Evolutionary conservation across 2,113 vertebrate species (phyloP).

Genomic region (Tetraodon nigroviridis): DNA sequence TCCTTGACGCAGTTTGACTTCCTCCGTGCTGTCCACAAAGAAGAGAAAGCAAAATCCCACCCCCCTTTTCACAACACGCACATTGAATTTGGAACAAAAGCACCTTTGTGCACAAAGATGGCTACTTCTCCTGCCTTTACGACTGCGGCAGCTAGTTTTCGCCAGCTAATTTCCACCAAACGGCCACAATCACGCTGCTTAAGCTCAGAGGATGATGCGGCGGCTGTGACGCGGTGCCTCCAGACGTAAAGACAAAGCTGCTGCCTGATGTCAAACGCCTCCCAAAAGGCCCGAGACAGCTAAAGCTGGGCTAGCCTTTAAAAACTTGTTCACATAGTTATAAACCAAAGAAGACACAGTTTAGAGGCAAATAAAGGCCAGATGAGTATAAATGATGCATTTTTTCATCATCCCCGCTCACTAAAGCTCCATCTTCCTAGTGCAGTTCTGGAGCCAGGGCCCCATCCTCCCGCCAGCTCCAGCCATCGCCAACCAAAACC

Average conservation of each 20-base stretch:
- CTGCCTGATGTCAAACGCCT: too few relatives aligned
- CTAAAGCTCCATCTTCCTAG: slow-evolving; percentile 19
- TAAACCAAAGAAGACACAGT: too few relatives aligned
- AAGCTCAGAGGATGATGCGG: slow-evolving; percentile 29
- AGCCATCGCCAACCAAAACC: slow-evolving; percentile 29
- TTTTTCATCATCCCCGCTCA: slow-evolving; percentile 16
- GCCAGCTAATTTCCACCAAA: slow-evolving; percentile 35
- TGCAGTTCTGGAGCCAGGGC: slow-evolving; percentile 17
- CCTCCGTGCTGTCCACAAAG: slow-evolving; percentile 81
- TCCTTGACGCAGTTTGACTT: slow-evolving; percentile 99
- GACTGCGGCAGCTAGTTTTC: background rate
- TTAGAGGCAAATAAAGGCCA: too few relatives aligned
- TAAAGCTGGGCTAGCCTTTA: too few relatives aligned
- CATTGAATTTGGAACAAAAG: slow-evolving; percentile 11
- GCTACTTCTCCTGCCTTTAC: slow-evolving; percentile 16
- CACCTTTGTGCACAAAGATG: slow-evolving; percentile 13
- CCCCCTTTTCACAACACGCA: slow-evolving; percentile 11
- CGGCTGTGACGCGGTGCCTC: slow-evolving; percentile 56
- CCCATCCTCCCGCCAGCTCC: slow-evolving; percentile 33
- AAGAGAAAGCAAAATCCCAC: slow-evolving; percentile 26
- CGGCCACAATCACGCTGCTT: slow-evolving; percentile 18
- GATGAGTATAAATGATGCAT: slow-evolving; percentile 2
- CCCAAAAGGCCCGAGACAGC: too few relatives aligned
- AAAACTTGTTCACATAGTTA: too few relatives aligned
- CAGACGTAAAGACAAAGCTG: background rate